Conservation (phyloP, 2,113 vertebrate genomes). For the Seriola quinqueradiata region DNA sequence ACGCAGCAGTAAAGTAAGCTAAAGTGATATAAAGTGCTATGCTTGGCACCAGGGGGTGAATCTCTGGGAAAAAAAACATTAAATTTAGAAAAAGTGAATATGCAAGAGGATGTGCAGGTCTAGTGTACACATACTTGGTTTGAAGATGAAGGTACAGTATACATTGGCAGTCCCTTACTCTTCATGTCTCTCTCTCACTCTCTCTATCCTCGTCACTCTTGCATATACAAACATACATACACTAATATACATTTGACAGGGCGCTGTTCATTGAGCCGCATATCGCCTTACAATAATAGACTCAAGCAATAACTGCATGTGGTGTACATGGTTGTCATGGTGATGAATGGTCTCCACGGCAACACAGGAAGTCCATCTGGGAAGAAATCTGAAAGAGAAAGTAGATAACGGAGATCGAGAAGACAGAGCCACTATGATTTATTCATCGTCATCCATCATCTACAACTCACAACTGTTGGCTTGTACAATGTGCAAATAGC, state of each 20-base stretch:
- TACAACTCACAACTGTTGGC: constrained; percentile 52
- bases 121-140: neutral
- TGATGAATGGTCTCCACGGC: constrained; percentile 78
- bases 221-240: neutral
- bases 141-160: neutral
- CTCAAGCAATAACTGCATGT: constrained; percentile 69
- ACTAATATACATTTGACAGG: constrained; percentile 9
- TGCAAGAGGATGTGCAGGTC: neutral
- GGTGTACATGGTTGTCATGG: constrained; percentile 76
- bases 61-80: neutral
- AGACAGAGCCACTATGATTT: constrained; percentile 60
- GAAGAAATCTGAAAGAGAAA: constrained; percentile 75
- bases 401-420: constrained; percentile 73
- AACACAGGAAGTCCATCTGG: constrained; percentile 80
- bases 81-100: neutral
- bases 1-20: constrained; percentile 45
- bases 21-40: constrained; percentile 53
- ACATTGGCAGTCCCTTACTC: neutral
- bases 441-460: constrained; percentile 69
- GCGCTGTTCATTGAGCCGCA: constrained; percentile 20
- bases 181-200: too few relatives aligned
- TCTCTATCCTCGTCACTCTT: neutral
- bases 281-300: constrained; percentile 69
- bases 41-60: constrained; percentile 10
- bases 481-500: constrained; percentile 38